phyloP scores from a whole-genome alignment of 2,113 vertebrate species.

The Lepidothrix coronata region DNA sequence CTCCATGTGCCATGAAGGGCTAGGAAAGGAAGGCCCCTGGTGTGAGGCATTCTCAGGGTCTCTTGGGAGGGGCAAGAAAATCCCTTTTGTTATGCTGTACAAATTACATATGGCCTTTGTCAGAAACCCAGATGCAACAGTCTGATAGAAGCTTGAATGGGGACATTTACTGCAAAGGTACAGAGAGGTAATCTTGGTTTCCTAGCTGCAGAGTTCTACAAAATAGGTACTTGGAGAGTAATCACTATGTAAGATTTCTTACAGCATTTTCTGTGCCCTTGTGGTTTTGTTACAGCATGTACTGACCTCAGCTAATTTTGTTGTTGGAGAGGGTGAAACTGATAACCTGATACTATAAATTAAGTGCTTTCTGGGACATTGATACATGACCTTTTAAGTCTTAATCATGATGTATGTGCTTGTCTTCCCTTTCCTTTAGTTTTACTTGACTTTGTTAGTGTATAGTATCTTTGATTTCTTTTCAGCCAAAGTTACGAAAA shows the following conservation, averaged over 20 bases:
- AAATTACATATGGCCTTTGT: neutral
- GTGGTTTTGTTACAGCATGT: neutral
- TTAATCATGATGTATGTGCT: neutral
- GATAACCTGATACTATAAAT: neutral
- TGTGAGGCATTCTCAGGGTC: too few species aligned
- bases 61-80: neutral
- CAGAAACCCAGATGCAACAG: neutral
- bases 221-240: neutral
- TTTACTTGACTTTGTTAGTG: neutral
- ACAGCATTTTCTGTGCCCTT: neutral
- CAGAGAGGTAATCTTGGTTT: neutral
- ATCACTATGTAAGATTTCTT: neutral
- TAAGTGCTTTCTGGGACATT: neutral
- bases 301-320: neutral
- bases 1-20: fast-evolving
- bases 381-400: neutral
- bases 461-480: neutral
- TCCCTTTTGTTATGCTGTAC: fast-evolving
- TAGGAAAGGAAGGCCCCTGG: neutral
- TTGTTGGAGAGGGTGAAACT: neutral
- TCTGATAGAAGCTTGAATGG: neutral
- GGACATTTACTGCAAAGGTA: neutral
- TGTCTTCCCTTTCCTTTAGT: neutral
- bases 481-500: conserved; percentile 87
- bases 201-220: neutral